Conservation (phyloP, 2,888 invertebrate species). For the Brenthis daphne region DNA sequence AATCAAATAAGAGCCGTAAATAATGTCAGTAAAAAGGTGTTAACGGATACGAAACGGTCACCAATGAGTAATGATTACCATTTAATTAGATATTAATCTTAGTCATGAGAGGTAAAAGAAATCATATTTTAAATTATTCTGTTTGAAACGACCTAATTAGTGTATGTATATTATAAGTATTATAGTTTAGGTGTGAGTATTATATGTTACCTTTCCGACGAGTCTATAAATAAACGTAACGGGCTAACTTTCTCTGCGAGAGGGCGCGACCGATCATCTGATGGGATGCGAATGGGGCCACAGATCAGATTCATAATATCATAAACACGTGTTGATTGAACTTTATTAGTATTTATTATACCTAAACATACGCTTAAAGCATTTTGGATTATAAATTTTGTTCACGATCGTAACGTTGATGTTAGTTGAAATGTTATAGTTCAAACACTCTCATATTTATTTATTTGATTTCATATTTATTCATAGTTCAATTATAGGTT, state of each 20-base stretch:
- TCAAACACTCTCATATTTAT: too few species aligned
- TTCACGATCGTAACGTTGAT: neutral
- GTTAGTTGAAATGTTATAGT: neutral
- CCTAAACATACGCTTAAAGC: constrained; percentile 28
- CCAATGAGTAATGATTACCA: constrained; percentile 4
- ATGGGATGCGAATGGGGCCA: constrained; percentile 55
- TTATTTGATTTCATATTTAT: too few species aligned
- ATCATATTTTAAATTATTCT: too few species aligned
- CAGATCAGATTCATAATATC: constrained; percentile 38
- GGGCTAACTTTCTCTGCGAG: constrained; percentile 55
- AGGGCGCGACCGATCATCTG: constrained; percentile 69
- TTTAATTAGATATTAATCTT: constrained; percentile 11
- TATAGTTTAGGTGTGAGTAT: too few species aligned
- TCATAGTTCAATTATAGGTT: too few species aligned
- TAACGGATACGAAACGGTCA: neutral
- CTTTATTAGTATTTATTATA: constrained; percentile 30
- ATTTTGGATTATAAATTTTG: constrained; percentile 24
- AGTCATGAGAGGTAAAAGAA: too few species aligned
- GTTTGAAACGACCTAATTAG: too few species aligned
- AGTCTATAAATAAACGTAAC: constrained; percentile 63
- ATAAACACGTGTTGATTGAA: constrained; percentile 38
- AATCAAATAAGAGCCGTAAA: constrained; percentile 7
- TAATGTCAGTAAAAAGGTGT: constrained; percentile 7
- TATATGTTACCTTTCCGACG: constrained; percentile 39
- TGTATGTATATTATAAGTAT: too few species aligned